phyloP scores from a whole-genome alignment of 1,140 invertebrate species.

The Zaprionus vittiger region DNA sequence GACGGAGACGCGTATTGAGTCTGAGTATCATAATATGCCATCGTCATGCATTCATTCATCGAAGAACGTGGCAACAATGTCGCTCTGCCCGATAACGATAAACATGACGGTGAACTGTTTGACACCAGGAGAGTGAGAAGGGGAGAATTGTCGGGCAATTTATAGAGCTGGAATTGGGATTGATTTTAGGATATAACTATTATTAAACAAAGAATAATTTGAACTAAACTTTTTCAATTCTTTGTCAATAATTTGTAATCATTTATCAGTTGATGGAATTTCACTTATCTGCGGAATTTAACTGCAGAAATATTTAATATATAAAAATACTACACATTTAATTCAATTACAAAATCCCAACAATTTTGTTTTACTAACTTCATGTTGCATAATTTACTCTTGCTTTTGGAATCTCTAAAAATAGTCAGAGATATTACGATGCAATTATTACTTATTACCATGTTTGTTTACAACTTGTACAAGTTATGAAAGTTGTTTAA shows the following conservation, averaged over 20 bases:
- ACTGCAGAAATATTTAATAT: no score
- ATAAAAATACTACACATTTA: no score
- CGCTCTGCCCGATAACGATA: conserved; percentile 17
- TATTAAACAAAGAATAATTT: background rate
- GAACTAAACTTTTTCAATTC: background rate
- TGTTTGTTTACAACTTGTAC: no score
- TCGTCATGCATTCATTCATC: conserved; percentile 32
- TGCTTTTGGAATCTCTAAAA: no score
- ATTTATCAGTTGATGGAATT: background rate
- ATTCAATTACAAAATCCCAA: no score
- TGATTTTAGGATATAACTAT: background rate
- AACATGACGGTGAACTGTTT: conserved; percentile 1
- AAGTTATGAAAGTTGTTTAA: background rate
- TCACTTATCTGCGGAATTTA: no score
- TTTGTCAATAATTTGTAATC: background rate
- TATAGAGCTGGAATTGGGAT: background rate
- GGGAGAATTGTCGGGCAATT: background rate
- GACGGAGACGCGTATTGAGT: background rate
- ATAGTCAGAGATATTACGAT: no score
- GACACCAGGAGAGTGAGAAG: background rate
- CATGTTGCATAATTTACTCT: no score
- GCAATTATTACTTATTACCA: no score
- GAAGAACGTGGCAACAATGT: conserved; percentile 30
- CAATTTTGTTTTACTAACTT: no score
- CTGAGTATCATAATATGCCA: background rate